A percentile compares a stretch with the other conserved stretches of the same genome.
Conservation (phyloP, 2,113 vertebrate species). For the Thunnus maccoyii region DNA sequence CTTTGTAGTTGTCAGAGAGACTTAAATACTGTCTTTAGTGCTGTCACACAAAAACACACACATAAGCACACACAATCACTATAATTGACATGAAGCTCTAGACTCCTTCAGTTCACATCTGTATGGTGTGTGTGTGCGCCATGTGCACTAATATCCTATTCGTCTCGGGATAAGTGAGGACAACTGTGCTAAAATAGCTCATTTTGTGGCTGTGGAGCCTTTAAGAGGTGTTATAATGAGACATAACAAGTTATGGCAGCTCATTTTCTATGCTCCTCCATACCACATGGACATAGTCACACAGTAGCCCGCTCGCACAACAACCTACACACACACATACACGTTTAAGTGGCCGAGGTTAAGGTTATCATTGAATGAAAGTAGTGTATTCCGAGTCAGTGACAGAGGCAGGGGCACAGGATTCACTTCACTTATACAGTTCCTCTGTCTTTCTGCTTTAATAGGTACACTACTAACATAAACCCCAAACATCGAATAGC, state of each 20-base stretch:
- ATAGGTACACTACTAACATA: too few relatives aligned
- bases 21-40: slow-evolving; percentile 74
- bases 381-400: slow-evolving; percentile 5
- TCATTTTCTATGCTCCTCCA: slow-evolving; percentile 67
- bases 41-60: slow-evolving; percentile 62
- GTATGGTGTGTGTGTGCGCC: slow-evolving; percentile 25
- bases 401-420: too few relatives aligned
- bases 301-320: slow-evolving; percentile 23
- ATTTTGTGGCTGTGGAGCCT: slow-evolving; percentile 64
- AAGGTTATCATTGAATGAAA: slow-evolving; percentile 50
- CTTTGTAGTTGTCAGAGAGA: slow-evolving; percentile 71
- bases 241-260: slow-evolving; percentile 78
- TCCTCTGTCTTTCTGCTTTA: too few relatives aligned
- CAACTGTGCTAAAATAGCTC: slow-evolving; percentile 68
- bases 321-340: slow-evolving; percentile 1
- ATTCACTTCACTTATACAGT: too few relatives aligned
- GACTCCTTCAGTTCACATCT: slow-evolving; percentile 47
- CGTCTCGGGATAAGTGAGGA: slow-evolving; percentile 58
- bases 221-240: slow-evolving; percentile 75
- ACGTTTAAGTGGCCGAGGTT: slow-evolving; percentile 32
- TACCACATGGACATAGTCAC: slow-evolving; percentile 57
- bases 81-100: slow-evolving; percentile 58
- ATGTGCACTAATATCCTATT: slow-evolving; percentile 56
- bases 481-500: too few relatives aligned
- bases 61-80: slow-evolving; percentile 46